Percentiles rank a stretch among this genome's conserved stretches.
phyloP scores from a whole-genome alignment of 2,113 vertebrate genomes.

The Oxyruncus cristatus region DNA sequence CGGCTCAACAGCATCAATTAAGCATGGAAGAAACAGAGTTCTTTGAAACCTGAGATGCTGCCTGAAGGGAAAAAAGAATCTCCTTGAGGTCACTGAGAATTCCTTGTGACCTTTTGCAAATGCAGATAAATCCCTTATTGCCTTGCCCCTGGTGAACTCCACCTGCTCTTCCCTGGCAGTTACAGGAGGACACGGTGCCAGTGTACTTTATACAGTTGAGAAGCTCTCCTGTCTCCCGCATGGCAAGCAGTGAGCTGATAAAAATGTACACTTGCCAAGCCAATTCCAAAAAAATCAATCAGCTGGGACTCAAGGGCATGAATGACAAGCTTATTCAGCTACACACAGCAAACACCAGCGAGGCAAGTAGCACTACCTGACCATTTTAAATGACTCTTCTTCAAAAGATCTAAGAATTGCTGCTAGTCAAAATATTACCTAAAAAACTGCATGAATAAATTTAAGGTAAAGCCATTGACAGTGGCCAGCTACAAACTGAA shows the following conservation, averaged over 20 bases:
- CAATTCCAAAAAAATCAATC: not conserved
- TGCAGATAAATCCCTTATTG: rapidly evolving
- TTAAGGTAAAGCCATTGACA: not conserved
- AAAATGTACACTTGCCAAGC: not conserved
- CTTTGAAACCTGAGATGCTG: not conserved
- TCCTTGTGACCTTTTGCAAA: not conserved
- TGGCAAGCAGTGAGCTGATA: not conserved
- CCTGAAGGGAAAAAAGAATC: not conserved
- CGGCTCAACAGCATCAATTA: not conserved
- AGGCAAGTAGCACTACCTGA: not conserved
- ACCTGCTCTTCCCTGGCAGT: not conserved
- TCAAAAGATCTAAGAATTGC: not conserved
- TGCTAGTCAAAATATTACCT: not conserved
- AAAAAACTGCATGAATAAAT: not conserved
- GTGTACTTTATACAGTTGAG: not conserved
- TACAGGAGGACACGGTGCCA: not conserved
- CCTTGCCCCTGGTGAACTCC: not conserved
- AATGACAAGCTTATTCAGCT: not conserved
- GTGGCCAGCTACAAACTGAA: not conserved
- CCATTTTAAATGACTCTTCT: not conserved
- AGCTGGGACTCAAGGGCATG: not conserved
- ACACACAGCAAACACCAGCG: not conserved
- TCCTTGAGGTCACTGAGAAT: not conserved
- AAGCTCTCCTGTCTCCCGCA: not conserved
- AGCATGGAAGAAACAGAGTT: not conserved